Evolutionary conservation across 2,888 invertebrate genomes (phyloP).

Genomic region (Abrostola triplasia): DNA sequence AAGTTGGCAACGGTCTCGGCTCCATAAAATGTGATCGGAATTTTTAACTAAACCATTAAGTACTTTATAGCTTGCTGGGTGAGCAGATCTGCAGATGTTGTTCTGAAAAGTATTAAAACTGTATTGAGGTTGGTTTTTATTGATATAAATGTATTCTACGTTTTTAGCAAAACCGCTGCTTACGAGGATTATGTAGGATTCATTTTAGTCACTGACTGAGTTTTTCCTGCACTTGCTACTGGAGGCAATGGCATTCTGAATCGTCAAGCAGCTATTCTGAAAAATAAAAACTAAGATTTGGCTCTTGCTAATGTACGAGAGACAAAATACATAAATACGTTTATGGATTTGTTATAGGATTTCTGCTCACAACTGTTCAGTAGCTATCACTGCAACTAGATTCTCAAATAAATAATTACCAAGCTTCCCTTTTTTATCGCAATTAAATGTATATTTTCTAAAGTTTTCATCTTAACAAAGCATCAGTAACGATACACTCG

Average conservation of each 20-base stretch:
- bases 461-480: slow-evolving; percentile 16
- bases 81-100: slow-evolving; percentile 36
- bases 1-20: slow-evolving; percentile 51
- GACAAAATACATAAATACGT: too few relatives aligned
- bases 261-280: too few relatives aligned
- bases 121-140: not conserved
- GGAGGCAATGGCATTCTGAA: too few relatives aligned
- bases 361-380: not conserved
- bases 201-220: too few relatives aligned
- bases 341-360: too few relatives aligned
- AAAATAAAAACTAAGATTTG: too few relatives aligned
- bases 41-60: slow-evolving; percentile 46
- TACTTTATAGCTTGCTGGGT: slow-evolving; percentile 29
- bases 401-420: too few relatives aligned
- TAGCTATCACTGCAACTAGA: too few relatives aligned
- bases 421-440: not conserved
- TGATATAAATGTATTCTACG: not conserved
- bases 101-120: slow-evolving; percentile 2
- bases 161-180: not conserved
- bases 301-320: too few relatives aligned
- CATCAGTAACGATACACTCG: slow-evolving; percentile 12
- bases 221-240: too few relatives aligned
- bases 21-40: slow-evolving; percentile 55
- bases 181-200: too few relatives aligned
- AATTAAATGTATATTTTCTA: not conserved